Base-by-base conservation (phyloP, 2,797 vertebrate genomes). In the Smutsia temminckii region DNA sequence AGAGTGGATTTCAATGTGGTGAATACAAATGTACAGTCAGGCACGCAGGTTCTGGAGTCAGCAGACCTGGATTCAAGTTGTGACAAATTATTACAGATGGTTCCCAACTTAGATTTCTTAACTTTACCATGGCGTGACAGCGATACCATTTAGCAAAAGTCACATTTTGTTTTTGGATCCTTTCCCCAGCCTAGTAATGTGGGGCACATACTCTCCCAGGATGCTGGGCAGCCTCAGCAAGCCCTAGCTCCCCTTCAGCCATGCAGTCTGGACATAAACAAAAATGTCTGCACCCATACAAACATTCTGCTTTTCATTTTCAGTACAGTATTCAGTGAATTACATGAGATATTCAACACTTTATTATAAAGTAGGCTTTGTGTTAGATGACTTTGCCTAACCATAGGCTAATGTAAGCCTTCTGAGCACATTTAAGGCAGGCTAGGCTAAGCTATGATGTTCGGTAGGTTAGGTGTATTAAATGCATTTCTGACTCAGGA, bases 11-110 rank as follows among this genome's bases (percentile, higher is more conserved):
- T 92, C 42, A 68, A 8, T 80, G 57, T 59, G 51, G 21, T 32
- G 49, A 46, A 85, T 46, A 59, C 61, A 42, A 84, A 59, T 37
- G 34, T 74, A 57, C 27, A 40, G 23, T 63, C 46, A 71, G 27
- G 40, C 59, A 42, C 29, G 37, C 25, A 79, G 51, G 40, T 59
- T 68, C 79, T 75, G 34, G 8, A 83, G 59, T 68, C 74, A 63
- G 53, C 29, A 72, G 69, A 61, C 80, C 71, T 74, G 40, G 64
- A 83, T 88, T 88, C 79, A 85, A 71, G 6, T 66, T 93, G 68
- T 85, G 34, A 74, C 78, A 94, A 83, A 83, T 87, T 79, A 90
- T 72, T 91, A 74, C 17, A 49, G 46, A 74, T n/a, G 72, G 29
- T 27, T 8, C 69, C 71, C 29, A 4, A 46, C 27, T 72, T 46